Evolutionary conservation across 2,797 vertebrate genomes (phyloP).

Genomic region (Echiichthys vipera): DNA sequence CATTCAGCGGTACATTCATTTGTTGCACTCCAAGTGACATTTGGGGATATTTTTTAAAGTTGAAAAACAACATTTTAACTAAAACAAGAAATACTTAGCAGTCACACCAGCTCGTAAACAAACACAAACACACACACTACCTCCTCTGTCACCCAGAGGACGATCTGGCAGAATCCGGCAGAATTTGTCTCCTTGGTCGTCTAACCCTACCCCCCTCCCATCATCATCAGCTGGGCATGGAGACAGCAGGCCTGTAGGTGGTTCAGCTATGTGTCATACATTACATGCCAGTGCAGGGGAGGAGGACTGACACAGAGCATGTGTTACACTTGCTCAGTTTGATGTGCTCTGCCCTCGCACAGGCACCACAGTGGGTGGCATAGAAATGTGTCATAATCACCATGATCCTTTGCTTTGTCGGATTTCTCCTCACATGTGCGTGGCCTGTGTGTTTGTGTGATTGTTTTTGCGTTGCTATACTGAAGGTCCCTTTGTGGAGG

Average conservation of each 20-base stretch:
- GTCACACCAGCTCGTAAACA: constrained; percentile 28
- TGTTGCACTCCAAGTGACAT: constrained; percentile 20
- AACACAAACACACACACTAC: constrained; percentile 38
- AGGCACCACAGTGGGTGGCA: constrained; percentile 82
- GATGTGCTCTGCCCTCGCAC: constrained; percentile 81
- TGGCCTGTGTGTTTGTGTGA: constrained; percentile 47
- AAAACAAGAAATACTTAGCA: constrained; percentile 27
- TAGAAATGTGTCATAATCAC: constrained; percentile 84
- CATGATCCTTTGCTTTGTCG: constrained; percentile 78
- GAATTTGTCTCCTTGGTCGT: constrained; percentile 49
- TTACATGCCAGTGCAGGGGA: constrained; percentile 83
- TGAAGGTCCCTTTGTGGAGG: constrained; percentile 75
- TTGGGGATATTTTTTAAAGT: constrained; percentile 42
- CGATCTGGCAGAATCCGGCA: constrained; percentile 29
- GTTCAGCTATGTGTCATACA: constrained; percentile 81
- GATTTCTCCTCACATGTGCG: constrained; percentile 56
- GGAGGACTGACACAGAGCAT: constrained; percentile 82
- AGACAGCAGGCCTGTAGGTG: constrained; percentile 84
- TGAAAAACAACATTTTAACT: constrained; percentile 34
- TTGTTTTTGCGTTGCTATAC: constrained; percentile 55
- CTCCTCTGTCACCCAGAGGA: constrained; percentile 42
- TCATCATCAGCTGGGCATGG: constrained; percentile 66
- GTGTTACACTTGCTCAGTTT: constrained; percentile 83
- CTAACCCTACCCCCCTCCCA: not conserved
- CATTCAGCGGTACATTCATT: constrained; percentile 6